Base-by-base conservation (phyloP, 2,797 vertebrate species). In the Parambassis ranga region DNA sequence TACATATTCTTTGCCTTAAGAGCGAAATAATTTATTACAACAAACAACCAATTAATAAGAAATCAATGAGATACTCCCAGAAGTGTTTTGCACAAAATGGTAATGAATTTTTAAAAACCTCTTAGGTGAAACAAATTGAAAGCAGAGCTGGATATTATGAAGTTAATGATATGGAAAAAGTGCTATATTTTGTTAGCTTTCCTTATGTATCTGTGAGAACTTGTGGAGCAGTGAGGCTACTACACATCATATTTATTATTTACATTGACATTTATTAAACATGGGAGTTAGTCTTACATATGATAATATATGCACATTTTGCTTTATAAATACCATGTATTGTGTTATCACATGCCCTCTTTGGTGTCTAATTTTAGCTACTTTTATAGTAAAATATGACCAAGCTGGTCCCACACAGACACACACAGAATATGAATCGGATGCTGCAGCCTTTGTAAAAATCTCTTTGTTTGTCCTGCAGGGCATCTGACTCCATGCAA, bases 21-120 rank as follows among this genome's bases (percentile, higher is more conserved):
- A 79, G 70, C 75, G 83, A 83, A 83, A 82, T 82, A 38, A 87
- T 88, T 85, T 87, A 86, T 87, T 76, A 82, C 61, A 78, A 83
- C 85, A 90, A 92, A 92, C 81, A 90, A 79, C 70, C 81, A 84
- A 90, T 92, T 91, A 90, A 90, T 90, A 92, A 87, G 56, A 87
- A 91, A 90, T 90, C 84, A 87, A 85, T 88, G 67, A 67, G 56
- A 86, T 62, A 58, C 68, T 90, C 88, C 81, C 83, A 80, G 81
- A 81, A 67, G 81, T 82, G 80, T 83, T 90, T 85, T 79, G 60
- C 27, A 53, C 60, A 83, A 84, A 83, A 75, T 15, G 57, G 75
- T 89, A 87, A 90, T 90, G 77, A 84, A 84, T 90, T 86, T 87
- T 86, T 86, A 60, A 90, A 88, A 90, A 81, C 70, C 71, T 87